These are phyloP conservation scores for Escarpia spicata DNA, from an alignment of 2,888 invertebrate species.

Conservation along the genomic window DNA sequence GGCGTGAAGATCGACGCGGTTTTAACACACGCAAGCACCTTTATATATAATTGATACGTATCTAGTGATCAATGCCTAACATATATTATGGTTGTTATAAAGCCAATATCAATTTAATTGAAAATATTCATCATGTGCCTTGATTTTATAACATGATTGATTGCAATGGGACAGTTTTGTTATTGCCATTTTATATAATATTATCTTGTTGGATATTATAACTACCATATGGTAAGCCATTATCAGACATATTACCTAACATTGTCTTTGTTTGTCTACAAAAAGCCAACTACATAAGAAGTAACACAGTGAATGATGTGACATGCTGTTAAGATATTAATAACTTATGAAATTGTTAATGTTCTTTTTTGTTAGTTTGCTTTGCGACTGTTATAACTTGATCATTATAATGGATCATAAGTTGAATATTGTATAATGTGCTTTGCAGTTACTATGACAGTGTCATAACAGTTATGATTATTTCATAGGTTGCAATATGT, in stretches of 20 bases:
- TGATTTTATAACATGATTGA: no score
- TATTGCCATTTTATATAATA: background rate
- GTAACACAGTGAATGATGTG: background rate
- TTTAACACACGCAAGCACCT: no score
- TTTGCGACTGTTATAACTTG: background rate
- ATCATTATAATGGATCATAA: background rate
- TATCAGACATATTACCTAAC: background rate
- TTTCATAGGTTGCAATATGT: background rate
- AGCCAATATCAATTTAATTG: no score
- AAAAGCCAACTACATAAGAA: background rate
- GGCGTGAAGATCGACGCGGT: no score
- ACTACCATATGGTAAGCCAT: background rate
- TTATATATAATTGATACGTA: no score
- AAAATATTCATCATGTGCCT: no score
- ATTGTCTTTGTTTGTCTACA: background rate
- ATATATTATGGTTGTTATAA: no score
- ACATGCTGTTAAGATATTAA: background rate
- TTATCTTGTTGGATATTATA: background rate
- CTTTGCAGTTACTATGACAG: background rate
- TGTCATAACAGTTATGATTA: no score
- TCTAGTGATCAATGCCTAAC: no score
- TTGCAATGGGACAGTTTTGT: background rate
- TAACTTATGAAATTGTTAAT: background rate
- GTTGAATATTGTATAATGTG: background rate
- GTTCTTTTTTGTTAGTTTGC: background rate